Base-by-base conservation (phyloP, 1,140 invertebrate genomes). In the Zaprionus ghesquierei region DNA sequence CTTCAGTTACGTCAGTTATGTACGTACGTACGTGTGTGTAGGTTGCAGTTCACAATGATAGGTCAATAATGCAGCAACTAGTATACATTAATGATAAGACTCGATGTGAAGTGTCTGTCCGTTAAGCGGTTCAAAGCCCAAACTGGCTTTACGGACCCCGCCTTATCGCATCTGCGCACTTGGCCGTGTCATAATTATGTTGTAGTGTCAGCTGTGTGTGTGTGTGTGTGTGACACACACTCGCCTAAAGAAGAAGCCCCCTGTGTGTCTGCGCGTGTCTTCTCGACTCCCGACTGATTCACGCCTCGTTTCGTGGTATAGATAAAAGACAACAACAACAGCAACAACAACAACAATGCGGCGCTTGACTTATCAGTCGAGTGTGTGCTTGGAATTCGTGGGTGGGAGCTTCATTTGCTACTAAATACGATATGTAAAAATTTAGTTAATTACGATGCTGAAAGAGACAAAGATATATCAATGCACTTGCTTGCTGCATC, bases 401-500 rank as follows among this genome's bases (percentile, higher is more conserved):
- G n/a, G n/a, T n/a, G n/a, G n/a, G n/a, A n/a, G n/a, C n/a, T n/a
- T n/a, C n/a, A n/a, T n/a, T 27, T 50, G 27, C 5, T 23, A 25
- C 20, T 10, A 38, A 35, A 59, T 71, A 27, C n/a, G n/a, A n/a
- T 51, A 22, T 6, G 51, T 66, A n/a, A n/a, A n/a, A n/a, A n/a
- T n/a, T n/a, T 59, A 66, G 62, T 66, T 59, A 20, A 66, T 23
- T 71, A 3, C n/a, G 51, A 69, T 51, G 18, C 50, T 8, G 12
- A 15, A 4, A 44, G 41, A 44, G 31, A 35, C 10, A 9, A 31
- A 13, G 10, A 38, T 13, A 13, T n/a, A 18, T 20, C 5, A 51
- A 27, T 27, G 23, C 49, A 22, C 3, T 23, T 51, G 10, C 49
- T 22, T 18, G 18, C 20, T 18, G 8, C 4, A 2, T 49, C 9